Percentiles rank a stretch among this genome's conserved stretches.
Evolutionary conservation across 2,113 vertebrate genomes (phyloP).

Genomic region (Cichladusa arquata): DNA sequence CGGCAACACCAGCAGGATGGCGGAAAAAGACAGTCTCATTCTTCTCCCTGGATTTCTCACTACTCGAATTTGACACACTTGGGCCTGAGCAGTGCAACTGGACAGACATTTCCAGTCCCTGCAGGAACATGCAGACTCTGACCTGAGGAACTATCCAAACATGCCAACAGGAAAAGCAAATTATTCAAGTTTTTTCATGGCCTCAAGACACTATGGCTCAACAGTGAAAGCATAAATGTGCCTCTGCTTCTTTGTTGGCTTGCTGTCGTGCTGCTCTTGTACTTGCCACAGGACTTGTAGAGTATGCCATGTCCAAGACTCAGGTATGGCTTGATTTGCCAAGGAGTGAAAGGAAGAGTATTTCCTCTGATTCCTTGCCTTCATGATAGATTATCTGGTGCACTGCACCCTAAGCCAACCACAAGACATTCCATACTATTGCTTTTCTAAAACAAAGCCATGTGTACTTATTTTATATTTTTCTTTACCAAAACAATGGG

Average conservation of each 20-base stretch:
- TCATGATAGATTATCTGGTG: background rate
- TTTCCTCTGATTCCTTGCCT: background rate
- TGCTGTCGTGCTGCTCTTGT: background rate
- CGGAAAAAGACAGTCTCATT: background rate
- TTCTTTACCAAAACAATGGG: background rate
- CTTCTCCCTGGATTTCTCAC: background rate
- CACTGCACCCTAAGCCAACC: background rate
- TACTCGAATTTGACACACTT: background rate
- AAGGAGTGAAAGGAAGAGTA: background rate
- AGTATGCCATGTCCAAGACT: background rate
- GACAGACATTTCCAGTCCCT: background rate
- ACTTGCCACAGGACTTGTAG: background rate
- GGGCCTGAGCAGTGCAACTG: background rate
- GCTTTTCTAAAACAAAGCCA: background rate
- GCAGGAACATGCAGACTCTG: background rate
- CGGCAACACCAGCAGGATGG: background rate
- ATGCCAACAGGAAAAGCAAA: background rate
- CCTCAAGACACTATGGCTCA: background rate
- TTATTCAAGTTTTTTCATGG: background rate
- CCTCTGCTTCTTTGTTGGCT: background rate
- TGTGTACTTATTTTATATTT: background rate
- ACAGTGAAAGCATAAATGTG: background rate
- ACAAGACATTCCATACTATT: background rate
- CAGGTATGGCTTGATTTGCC: background rate
- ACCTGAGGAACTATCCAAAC: background rate